phyloP scores from a whole-genome alignment of 2,888 invertebrate genomes.

The Carpatolechia fugitivella region DNA sequence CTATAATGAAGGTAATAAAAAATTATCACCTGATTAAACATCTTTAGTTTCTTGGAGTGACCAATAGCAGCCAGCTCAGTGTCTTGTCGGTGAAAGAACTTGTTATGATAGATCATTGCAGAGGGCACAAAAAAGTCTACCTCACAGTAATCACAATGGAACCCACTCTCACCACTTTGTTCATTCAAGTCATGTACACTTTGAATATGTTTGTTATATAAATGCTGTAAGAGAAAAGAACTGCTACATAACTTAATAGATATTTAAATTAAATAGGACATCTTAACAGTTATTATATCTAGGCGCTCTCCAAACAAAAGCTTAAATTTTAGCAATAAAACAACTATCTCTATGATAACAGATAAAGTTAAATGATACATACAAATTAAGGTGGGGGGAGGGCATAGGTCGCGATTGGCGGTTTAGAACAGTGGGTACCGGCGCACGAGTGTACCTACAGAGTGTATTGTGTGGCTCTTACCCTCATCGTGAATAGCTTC shows the following conservation, averaged over 20 bases:
- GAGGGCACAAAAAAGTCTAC: constrained; percentile 76
- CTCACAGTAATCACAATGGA: constrained; percentile 77
- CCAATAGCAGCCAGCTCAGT: constrained; percentile 58
- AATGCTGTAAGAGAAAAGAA: constrained; percentile 60
- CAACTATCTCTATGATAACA: neutral
- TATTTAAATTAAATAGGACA: too few species aligned
- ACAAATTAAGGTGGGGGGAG: constrained; percentile 29
- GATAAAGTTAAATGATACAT: neutral
- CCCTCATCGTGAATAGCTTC: constrained; percentile 83
- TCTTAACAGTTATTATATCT: too few species aligned
- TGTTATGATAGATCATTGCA: constrained; percentile 80
- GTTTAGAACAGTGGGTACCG: too few species aligned
- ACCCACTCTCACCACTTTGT: constrained; percentile 36
- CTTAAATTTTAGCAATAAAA: neutral
- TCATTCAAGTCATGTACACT: constrained; percentile 56
- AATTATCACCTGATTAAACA: constrained; percentile 50
- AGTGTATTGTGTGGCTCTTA: constrained; percentile 32
- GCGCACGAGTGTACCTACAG: too few species aligned
- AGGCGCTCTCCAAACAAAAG: too few species aligned
- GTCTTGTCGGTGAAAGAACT: constrained; percentile 68
- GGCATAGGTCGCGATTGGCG: constrained; percentile 32
- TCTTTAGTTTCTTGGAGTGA: constrained; percentile 63
- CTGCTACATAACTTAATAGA: neutral
- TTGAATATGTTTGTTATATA: constrained; percentile 79
- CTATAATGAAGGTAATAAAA: neutral